Evolutionary conservation across 35 echinoderm and acorn worm genomes (phyloP).

Genomic region (Diadema setosum): DNA sequence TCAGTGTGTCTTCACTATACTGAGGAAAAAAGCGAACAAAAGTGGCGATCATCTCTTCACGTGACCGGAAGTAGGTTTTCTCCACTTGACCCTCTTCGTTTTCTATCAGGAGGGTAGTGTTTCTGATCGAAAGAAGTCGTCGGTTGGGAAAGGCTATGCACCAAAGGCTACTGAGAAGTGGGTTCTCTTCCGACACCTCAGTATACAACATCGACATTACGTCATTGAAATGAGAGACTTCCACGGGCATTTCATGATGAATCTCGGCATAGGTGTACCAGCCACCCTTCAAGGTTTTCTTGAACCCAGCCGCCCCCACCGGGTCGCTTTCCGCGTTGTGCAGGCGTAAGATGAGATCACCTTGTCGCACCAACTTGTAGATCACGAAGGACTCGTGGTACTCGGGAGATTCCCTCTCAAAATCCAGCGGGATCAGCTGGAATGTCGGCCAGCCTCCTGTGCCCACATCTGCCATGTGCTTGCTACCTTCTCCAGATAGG

Average conservation of each 20-base stretch:
- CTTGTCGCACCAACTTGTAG: constrained; percentile 40
- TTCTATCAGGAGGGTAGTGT: background rate
- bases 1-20: background rate
- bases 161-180: background rate
- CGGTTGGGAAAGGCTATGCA: background rate
- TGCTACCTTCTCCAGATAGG: constrained; percentile 10
- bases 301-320: background rate
- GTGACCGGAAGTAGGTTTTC: background rate
- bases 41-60: background rate
- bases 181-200: too few relatives aligned
- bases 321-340: background rate
- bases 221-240: background rate
- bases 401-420: constrained; percentile 36
- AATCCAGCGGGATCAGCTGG: constrained; percentile 40
- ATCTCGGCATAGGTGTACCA: background rate
- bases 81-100: background rate
- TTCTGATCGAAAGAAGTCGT: background rate
- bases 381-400: constrained; percentile 11
- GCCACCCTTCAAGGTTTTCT: background rate
- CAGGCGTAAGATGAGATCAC: background rate
- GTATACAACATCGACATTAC: background rate
- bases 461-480: constrained; percentile 50
- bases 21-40: background rate
- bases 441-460: constrained; percentile 57
- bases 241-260: background rate